Base-by-base conservation (phyloP, 2,888 invertebrate genomes). In the Suillia variegata region DNA sequence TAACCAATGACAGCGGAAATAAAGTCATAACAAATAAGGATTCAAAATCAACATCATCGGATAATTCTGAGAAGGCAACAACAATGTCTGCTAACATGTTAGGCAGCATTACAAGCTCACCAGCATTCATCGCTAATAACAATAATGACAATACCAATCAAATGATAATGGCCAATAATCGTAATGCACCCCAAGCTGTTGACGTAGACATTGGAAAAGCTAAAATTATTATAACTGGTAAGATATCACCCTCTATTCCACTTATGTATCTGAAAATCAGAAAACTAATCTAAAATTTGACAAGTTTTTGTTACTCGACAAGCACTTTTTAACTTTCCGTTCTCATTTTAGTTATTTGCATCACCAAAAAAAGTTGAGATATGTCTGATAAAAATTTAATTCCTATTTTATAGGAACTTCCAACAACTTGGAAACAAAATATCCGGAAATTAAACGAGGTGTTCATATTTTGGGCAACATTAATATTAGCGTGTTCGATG, bases 381-480 rank as follows among this genome's bases (percentile, higher is more conserved):
- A n/a, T n/a, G n/a, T n/a, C n/a, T n/a, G n/a, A n/a, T n/a, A n/a
- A n/a, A n/a, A n/a, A n/a, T n/a, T n/a, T n/a, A n/a, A n/a, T n/a
- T n/a, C n/a, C n/a, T n/a, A n/a, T n/a, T n/a, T n/a, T 61, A 1
- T 33, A 66, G 82, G 82, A 1, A 80, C 74, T 54, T 69, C 75
- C 38, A 82, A 82, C 62, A 80, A 80, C 59, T 68, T 81, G 26
- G 82, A 82, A 3, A 79, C 81, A 13, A n/a, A n/a, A 0, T 82
- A 82, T 68, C 74, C 79, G 6, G 82, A 82, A 65, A 82, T 82
- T 13, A 82, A 82, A 54, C 64, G 73, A 21, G 98, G 98, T 0
- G 92, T 96, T 17, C 85, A 90, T 24, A 92, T 98, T 53, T 91
- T 98, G 83, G 91, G 94, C 1, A 94, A 94, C 74, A 87, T 96